These are phyloP conservation scores for Phrynocephalus forsythii DNA, from an alignment of 2,797 vertebrate genomes.

Conservation along the genomic window DNA sequence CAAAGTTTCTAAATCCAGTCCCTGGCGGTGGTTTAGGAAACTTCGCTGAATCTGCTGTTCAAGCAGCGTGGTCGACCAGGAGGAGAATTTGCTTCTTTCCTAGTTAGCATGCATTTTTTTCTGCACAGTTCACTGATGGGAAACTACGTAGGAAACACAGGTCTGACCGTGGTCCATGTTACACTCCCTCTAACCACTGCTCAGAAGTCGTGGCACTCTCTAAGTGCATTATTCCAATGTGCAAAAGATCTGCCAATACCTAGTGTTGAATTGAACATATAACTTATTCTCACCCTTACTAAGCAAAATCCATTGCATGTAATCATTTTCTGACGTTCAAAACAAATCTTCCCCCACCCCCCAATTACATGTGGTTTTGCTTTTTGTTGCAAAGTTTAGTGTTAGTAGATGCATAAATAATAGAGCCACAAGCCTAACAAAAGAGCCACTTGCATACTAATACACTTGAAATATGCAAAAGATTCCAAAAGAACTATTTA, in stretches of 20 bases:
- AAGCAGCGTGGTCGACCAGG: no score
- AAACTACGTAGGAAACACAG: no score
- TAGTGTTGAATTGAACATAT: not conserved
- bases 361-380: conserved; percentile 59
- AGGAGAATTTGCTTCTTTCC: no score
- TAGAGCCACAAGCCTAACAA: conserved; percentile 46
- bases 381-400: conserved; percentile 41
- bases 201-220: not conserved
- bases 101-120: no score
- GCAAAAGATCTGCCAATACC: not conserved
- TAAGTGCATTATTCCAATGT: not conserved
- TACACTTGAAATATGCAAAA: conserved; percentile 63
- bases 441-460: conserved; percentile 74
- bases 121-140: no score
- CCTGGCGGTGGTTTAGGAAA: no score
- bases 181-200: no score
- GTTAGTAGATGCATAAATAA: conserved; percentile 77
- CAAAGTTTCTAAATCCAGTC: no score
- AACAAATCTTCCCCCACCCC: conserved; percentile 57
- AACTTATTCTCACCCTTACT: not conserved
- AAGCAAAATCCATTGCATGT: not conserved
- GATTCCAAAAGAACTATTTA: conserved; percentile 69
- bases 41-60: no score
- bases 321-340: not conserved
- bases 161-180: no score